These are phyloP conservation scores for Fragum fragum DNA, from an alignment of 2,888 invertebrate species.

Conservation along the genomic window DNA sequence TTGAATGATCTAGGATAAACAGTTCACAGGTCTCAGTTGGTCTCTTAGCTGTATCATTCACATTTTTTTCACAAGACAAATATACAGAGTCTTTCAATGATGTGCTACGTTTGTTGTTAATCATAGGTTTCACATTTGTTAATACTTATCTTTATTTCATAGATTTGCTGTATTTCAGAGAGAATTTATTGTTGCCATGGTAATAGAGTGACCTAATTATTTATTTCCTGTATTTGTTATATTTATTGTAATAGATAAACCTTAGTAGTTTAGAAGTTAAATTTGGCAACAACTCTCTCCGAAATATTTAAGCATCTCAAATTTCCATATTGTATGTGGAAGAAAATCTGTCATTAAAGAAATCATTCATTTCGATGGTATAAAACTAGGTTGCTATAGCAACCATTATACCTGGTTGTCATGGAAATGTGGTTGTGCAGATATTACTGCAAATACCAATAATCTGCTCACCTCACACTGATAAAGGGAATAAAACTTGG, in stretches of 20 bases:
- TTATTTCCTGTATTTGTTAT: conserved; percentile 29
- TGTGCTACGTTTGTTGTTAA: conserved; percentile 67
- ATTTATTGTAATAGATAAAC: conserved; percentile 24
- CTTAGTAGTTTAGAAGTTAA: conserved; percentile 8
- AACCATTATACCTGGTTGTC: conserved; percentile 66
- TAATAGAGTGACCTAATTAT: conserved; percentile 28
- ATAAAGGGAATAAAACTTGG: conserved; percentile 72
- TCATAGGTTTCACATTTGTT: conserved; percentile 64
- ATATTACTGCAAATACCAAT: conserved; percentile 77
- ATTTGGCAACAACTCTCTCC: conserved; percentile 12
- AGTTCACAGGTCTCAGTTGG: too few species aligned
- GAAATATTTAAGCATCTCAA: conserved; percentile 11
- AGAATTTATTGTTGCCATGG: conserved; percentile 6
- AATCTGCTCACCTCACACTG: conserved; percentile 65
- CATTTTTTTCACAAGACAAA: conserved; percentile 59
- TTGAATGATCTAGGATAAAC: too few species aligned
- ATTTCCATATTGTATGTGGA: conserved; percentile 42
- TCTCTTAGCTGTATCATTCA: too few species aligned
- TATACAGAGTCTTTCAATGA: conserved; percentile 69
- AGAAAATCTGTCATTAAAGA: conserved; percentile 56
- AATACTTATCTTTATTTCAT: conserved; percentile 44
- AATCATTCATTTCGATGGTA: conserved; percentile 64
- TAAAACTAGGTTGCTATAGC: conserved; percentile 62
- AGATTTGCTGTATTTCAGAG: conserved; percentile 14
- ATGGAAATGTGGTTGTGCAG: conserved; percentile 72